Conservation (phyloP, 2,888 invertebrate species). For the Amblyteles armatorius region DNA sequence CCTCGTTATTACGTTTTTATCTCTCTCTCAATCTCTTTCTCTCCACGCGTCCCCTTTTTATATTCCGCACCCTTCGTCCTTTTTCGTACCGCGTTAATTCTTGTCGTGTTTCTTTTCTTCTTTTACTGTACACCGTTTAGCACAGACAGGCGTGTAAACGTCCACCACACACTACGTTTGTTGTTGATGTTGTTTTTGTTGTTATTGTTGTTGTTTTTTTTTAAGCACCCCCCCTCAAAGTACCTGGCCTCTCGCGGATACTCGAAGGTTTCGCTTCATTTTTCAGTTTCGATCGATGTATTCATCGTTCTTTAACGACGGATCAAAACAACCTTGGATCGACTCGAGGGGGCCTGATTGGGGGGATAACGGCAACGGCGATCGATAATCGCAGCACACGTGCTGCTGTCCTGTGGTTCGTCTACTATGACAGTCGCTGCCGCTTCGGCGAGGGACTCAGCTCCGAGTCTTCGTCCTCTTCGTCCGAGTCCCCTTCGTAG, state of each 20-base stretch:
- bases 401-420: slow-evolving; percentile 77
- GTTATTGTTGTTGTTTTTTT: slow-evolving; percentile 57
- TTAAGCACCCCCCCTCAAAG: slow-evolving; percentile 54
- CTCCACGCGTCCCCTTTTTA: slow-evolving; percentile 48
- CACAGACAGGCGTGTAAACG: slow-evolving; percentile 78
- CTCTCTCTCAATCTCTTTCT: slow-evolving; percentile 56
- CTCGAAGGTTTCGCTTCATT: slow-evolving; percentile 43
- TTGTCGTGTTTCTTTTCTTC: slow-evolving; percentile 61
- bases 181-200: slow-evolving; percentile 23
- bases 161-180: slow-evolving; percentile 75
- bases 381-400: slow-evolving; percentile 78
- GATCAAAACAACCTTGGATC: slow-evolving; percentile 70
- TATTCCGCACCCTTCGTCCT: slow-evolving; percentile 23
- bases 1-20: slow-evolving; percentile 52
- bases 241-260: slow-evolving; percentile 57
- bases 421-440: slow-evolving; percentile 91
- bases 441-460: slow-evolving; percentile 89
- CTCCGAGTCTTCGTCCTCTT: slow-evolving; percentile 92
- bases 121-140: slow-evolving; percentile 79
- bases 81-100: slow-evolving; percentile 54
- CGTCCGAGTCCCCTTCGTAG: slow-evolving; percentile 99
- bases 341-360: slow-evolving; percentile 67
- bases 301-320: slow-evolving; percentile 57
- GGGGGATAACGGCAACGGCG: slow-evolving; percentile 74
- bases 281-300: slow-evolving; percentile 48